Evolutionary conservation across 2,888 invertebrate genomes (phyloP), one percentile per base, ranked within the genome.

Genomic region (Caradrina clavipalpis): DNA sequence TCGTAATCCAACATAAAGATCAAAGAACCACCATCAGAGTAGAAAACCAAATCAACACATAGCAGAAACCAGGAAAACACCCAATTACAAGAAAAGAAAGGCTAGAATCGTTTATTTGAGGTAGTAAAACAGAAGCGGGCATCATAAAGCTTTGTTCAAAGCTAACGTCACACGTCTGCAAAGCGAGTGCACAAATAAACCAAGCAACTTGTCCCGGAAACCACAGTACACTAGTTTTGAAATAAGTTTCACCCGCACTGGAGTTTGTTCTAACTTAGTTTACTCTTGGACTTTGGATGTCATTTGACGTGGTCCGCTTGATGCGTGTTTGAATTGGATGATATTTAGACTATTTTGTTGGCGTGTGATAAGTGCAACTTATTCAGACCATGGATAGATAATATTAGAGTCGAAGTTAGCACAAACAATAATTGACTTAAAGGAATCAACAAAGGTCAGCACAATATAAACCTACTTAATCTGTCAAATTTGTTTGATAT

Each of bases 161-260:
- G 76, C 79, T 61, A 73, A 78, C 78, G 76, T 82, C 79, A 79
- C 81, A 73, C 76, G 77, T 79, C 67, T 71, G 61, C 58, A 72
- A 74, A 82, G 78, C 78, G 75, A 80, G 76, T 69, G 75, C 78
- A 74, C 82, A 83, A 84, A 87, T 85, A 88, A 84, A 84, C 82
- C 66, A 77, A 61, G 67, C 76, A 80, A 87, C 76, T 83, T 73
- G 73, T 76, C 60, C 74, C 62, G 69, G 66, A 73, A 83, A 85
- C 84, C 85, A 69, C 78, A 73, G 70, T 76, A 76, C 80, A 78
- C 74, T 76, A 77, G 82, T 82, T 80, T 58, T 72, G 71, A 75
- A 83, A 80, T 86, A 83, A 81, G 77, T 86, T 84, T n/a, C 4
- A 57, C 49, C 66, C 71, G 69, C 68, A 78, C 75, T 63, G 47